phyloP scores from a whole-genome alignment of 2,113 vertebrate genomes.

The Cheirogaleus medius region DNA sequence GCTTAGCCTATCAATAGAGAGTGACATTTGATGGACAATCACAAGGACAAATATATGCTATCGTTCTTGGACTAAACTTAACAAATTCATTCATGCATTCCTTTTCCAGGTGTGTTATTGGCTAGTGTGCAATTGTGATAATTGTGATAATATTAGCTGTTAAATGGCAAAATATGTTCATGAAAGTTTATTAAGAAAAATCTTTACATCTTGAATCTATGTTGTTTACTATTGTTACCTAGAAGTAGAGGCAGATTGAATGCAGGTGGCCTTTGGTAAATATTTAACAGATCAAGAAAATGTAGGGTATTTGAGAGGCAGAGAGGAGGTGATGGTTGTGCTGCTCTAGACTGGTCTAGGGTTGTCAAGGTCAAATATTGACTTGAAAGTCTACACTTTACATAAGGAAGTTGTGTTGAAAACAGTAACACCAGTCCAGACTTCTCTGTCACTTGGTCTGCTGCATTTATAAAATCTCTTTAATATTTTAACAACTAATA shows the following conservation, averaged over 20 bases:
- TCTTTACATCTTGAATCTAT: neutral
- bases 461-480: neutral
- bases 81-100: neutral
- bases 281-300: neutral
- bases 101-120: neutral
- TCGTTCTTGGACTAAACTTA: too few species aligned
- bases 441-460: neutral
- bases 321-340: accelerated
- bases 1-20: neutral
- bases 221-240: neutral
- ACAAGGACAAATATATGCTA: neutral
- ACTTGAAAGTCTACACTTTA: neutral
- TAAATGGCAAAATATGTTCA: neutral
- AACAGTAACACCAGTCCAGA: neutral
- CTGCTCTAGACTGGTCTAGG: neutral
- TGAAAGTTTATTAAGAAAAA: neutral
- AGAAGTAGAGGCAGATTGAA: neutral
- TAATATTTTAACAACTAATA: neutral
- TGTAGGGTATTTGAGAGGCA: neutral
- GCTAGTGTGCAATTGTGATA: neutral
- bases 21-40: neutral
- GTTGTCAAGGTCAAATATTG: neutral
- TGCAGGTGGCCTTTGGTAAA: neutral
- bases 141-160: neutral
- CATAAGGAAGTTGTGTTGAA: neutral